phyloP scores from a whole-genome alignment of 2,888 invertebrate genomes.

The Euphydryas editha region DNA sequence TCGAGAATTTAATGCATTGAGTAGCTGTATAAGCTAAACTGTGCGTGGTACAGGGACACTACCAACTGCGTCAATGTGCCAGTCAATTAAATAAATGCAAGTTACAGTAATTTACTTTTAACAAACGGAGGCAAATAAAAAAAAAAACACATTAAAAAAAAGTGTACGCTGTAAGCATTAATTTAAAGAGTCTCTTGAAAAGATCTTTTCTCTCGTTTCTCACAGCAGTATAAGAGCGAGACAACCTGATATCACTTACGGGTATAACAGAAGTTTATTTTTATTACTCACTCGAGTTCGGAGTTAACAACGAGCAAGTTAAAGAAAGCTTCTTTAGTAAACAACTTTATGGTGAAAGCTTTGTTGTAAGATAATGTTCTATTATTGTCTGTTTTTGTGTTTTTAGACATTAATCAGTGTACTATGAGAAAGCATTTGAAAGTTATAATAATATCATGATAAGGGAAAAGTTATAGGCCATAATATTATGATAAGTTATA shows the following conservation, averaged over 20 bases:
- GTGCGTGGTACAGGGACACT: too few relatives aligned
- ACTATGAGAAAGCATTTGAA: too few relatives aligned
- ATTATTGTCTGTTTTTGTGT: background rate
- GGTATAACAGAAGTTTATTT: background rate
- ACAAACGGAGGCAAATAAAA: too few relatives aligned
- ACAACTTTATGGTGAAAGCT: slow-evolving; percentile 1
- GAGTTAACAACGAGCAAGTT: background rate
- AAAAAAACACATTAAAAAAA: too few relatives aligned
- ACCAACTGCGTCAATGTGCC: too few relatives aligned
- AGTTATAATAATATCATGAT: too few relatives aligned
- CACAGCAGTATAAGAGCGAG: background rate
- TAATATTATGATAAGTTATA: too few relatives aligned
- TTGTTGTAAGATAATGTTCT: background rate
- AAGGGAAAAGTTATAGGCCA: too few relatives aligned
- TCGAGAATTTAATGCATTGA: too few relatives aligned
- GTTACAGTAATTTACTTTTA: too few relatives aligned
- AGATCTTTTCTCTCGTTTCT: background rate
- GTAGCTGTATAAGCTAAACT: too few relatives aligned
- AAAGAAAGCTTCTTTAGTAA: background rate
- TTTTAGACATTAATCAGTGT: background rate
- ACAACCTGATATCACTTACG: background rate
- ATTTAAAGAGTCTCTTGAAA: background rate
- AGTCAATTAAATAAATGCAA: too few relatives aligned
- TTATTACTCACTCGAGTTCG: background rate
- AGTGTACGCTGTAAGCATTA: background rate